phyloP scores from a whole-genome alignment of 1,140 invertebrate genomes.

The Drosophila miranda region DNA sequence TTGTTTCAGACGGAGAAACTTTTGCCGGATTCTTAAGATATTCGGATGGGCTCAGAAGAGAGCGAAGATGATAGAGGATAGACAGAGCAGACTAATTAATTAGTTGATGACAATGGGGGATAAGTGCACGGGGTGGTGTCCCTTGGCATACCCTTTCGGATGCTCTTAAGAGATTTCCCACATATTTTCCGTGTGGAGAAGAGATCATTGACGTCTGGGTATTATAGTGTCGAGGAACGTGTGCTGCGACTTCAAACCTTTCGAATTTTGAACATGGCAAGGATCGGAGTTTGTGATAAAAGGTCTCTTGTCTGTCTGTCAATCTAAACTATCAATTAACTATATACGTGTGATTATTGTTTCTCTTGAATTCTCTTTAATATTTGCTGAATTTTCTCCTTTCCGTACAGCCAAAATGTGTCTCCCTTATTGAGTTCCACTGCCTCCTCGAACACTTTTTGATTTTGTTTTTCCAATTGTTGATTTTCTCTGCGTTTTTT shows the following conservation, averaged over 20 bases:
- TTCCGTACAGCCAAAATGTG: neutral
- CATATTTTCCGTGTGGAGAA: too few relatives aligned
- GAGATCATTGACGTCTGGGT: too few relatives aligned
- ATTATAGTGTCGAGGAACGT: too few relatives aligned
- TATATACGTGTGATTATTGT: too few relatives aligned
- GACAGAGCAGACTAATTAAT: slow-evolving; percentile 38
- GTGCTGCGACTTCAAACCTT: too few relatives aligned
- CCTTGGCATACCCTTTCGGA: neutral
- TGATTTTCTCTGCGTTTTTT: neutral
- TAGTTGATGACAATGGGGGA: slow-evolving; percentile 37
- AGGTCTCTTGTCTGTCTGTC: too few relatives aligned
- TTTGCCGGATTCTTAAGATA: slow-evolving; percentile 21
- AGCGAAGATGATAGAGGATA: neutral
- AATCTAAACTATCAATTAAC: too few relatives aligned
- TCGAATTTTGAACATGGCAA: too few relatives aligned
- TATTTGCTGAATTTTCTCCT: neutral
- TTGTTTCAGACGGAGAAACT: slow-evolving; percentile 36
- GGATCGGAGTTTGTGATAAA: too few relatives aligned
- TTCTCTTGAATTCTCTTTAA: too few relatives aligned
- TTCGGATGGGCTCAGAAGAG: neutral
- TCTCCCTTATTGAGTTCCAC: too few relatives aligned
- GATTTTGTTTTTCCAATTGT: neutral
- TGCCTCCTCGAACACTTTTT: neutral
- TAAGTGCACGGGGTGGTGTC: slow-evolving; percentile 13
- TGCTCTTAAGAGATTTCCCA: too few relatives aligned